Base-by-base conservation (phyloP, 2,888 invertebrate genomes). In the Diplolepis rosae region DNA sequence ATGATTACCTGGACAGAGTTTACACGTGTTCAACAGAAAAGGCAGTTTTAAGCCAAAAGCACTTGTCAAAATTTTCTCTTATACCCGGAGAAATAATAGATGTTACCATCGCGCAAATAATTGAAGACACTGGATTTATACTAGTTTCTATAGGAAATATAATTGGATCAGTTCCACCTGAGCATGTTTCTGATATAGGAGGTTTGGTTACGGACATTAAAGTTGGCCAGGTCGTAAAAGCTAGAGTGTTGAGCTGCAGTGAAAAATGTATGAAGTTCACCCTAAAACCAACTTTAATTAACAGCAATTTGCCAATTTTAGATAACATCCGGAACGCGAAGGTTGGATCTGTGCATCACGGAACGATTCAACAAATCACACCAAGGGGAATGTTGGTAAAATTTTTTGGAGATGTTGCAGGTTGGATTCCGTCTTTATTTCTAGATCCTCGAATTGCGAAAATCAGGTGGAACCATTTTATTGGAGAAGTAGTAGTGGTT, bases 1-100 rank as follows among this genome's bases (percentile, higher is more conserved):
- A 94, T 89, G 92, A 93, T 85, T 87, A 91, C 28, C 90, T 93
- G 52, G 94, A 94, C 82, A 91, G 91, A 74, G 82, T 91, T 32
- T 95, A 93, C 87, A 90, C 94, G 7, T 93, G 95, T 81, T 91
- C 93, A 1, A 93, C 94, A 87, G 91, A 94, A 84, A 87, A 90
- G 1, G 81, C 87, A 0, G 74, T 93, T 2, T 80, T 95, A 1
- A 86, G 89, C 30, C 92, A 93, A 83, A 90, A 90, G 77, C 89
- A 91, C 83, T 93, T 93, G 83, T 88, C 88, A 1, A 39, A 67
- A 1, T 65, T 42, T 2, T 80, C 83, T 65, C 73, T 89, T 1
- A 68, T 78, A 35, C 72, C 82, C 13, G 89, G 89, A 0, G 79
- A 85, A 15, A 28, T 79, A 5, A 61, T 85, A 4, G 71, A 75